Evolutionary conservation across 2,113 vertebrate species (phyloP).

Genomic region (Anolis sagrei): DNA sequence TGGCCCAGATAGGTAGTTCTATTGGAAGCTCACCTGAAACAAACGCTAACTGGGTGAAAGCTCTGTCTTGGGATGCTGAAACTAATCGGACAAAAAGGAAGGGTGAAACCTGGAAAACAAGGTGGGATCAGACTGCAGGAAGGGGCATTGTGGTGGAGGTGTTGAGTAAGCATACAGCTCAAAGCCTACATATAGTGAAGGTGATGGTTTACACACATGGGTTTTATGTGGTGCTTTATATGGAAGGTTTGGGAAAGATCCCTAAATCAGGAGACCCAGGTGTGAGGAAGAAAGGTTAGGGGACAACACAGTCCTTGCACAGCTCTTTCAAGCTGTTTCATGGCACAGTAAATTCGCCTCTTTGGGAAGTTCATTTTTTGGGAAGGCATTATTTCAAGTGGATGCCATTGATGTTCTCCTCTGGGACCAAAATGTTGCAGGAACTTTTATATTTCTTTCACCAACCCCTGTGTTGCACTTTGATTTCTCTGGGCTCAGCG

Average conservation of each 20-base stretch:
- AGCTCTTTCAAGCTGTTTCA: neutral
- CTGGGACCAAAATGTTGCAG: conserved; percentile 39
- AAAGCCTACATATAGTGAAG: neutral
- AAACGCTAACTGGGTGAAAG: neutral
- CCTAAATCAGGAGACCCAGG: neutral
- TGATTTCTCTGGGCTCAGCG: conserved; percentile 62
- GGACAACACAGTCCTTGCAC: neutral
- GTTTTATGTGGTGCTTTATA: neutral
- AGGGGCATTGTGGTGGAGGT: neutral
- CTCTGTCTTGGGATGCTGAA: neutral
- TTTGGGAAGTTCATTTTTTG: neutral
- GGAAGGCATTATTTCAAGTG: neutral
- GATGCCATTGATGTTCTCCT: neutral
- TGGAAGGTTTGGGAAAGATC: neutral
- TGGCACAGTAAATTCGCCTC: neutral
- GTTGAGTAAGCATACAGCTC: neutral
- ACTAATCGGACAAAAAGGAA: conserved; percentile 8
- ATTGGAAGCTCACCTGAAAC: neutral
- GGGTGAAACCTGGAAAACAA: conserved; percentile 36
- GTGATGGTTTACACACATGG: neutral
- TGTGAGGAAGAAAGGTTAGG: fast-evolving
- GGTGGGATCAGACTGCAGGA: conserved; percentile 18
- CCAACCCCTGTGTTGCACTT: conserved; percentile 60
- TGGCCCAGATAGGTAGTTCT: neutral
- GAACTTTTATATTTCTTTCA: conserved; percentile 57